Conservation (phyloP, 2,797 vertebrate genomes). For the Thripadectes ignobilis region DNA sequence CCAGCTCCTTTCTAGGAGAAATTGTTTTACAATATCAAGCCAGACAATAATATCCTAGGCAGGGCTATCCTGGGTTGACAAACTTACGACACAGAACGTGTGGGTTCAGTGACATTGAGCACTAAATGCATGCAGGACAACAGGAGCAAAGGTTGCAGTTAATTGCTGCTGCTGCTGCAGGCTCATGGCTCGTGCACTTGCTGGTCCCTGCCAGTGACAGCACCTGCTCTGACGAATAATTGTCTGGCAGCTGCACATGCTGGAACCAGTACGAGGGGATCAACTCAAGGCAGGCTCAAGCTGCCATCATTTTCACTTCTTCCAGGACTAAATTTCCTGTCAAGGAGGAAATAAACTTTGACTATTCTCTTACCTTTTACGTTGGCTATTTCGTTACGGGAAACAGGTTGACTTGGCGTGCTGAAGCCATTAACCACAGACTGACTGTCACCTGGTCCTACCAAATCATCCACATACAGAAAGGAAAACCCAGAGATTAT, state of each 20-base stretch:
- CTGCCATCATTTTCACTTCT: not conserved
- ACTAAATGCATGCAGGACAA: not conserved
- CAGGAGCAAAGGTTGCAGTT: not conserved
- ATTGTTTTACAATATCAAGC: not conserved
- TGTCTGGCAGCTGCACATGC: not conserved
- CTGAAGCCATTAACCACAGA: not conserved
- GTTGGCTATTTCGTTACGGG: not conserved
- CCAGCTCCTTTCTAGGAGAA: not conserved
- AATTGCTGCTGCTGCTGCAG: not conserved
- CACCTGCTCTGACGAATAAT: not conserved
- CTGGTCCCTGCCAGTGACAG: not conserved
- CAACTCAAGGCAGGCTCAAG: not conserved
- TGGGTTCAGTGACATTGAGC: not conserved
- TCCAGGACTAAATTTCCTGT: not conserved
- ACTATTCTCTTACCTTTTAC: not conserved
- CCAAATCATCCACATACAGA: not conserved
- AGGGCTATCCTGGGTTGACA: not conserved
- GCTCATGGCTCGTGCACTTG: not conserved
- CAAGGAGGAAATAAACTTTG: not conserved
- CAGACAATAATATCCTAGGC: not conserved
- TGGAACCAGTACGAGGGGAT: not conserved
- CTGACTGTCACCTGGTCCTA: not conserved
- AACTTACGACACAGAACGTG: not conserved
- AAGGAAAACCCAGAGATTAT: not conserved
- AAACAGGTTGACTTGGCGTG: not conserved